Conservation (phyloP, 1,140 invertebrate species). For the Hyposmocoma kahamanoa region DNA sequence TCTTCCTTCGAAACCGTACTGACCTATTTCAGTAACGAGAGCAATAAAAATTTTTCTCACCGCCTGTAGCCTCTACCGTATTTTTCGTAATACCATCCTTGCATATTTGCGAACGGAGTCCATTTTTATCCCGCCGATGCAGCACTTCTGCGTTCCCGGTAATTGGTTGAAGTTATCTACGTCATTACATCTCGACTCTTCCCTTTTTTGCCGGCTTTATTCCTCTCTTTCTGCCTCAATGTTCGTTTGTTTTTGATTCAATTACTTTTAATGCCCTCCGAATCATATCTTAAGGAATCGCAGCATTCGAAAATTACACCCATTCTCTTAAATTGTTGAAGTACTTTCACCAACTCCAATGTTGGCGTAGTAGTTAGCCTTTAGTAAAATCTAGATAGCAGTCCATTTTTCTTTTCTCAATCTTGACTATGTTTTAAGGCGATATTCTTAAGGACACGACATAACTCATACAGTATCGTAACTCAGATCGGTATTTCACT, state of each 20-base stretch:
- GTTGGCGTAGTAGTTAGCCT: constrained; percentile 23
- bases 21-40: no score
- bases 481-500: constrained; percentile 61
- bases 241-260: constrained; percentile 67
- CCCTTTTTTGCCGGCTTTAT: constrained; percentile 55
- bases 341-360: no score
- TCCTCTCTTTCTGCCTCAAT: constrained; percentile 43
- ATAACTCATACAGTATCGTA: constrained; percentile 64
- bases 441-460: constrained; percentile 47
- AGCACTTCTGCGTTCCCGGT: constrained; percentile 57
- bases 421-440: constrained; percentile 37
- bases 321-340: no score
- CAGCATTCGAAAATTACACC: no score
- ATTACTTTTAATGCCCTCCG: constrained; percentile 53
- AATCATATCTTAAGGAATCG: constrained; percentile 32
- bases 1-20: no score
- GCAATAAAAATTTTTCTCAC: neutral
- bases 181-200: constrained; percentile 68
- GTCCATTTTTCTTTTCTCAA: constrained; percentile 34
- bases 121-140: constrained; percentile 61
- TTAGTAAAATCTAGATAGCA: constrained; percentile 34
- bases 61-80: constrained; percentile 16
- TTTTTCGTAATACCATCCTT: constrained; percentile 45
- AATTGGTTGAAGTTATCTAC: constrained; percentile 70
- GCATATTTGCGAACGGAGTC: constrained; percentile 60